Evolutionary conservation across 1,140 invertebrate species (phyloP).

Genomic region (Drosophila sulfurigaster): DNA sequence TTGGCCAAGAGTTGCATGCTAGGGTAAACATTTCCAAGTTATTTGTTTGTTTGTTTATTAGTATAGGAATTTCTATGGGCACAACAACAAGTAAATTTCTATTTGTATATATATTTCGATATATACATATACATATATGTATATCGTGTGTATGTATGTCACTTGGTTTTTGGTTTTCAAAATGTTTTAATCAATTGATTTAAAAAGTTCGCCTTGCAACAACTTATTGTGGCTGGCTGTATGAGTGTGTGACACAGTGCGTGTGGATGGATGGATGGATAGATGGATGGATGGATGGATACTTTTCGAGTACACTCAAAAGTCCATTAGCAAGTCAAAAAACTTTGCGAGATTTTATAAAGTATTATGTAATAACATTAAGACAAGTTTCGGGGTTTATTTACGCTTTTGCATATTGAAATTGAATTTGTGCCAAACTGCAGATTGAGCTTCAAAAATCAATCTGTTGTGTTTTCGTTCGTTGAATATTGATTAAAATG

Average conservation of each 20-base stretch:
- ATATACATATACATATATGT: not conserved
- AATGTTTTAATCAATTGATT: slow-evolving; percentile 25
- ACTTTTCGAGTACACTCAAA: not conserved
- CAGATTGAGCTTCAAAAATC: slow-evolving; percentile 16
- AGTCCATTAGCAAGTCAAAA: slow-evolving; percentile 16
- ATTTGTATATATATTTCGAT: not conserved
- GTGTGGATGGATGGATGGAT: not conserved
- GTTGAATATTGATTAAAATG: slow-evolving; percentile 18
- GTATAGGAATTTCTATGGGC: not conserved
- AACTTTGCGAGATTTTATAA: slow-evolving; percentile 13
- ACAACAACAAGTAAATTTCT: not conserved
- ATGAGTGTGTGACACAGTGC: not conserved
- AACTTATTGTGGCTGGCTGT: slow-evolving; percentile 1
- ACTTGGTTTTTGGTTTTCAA: not conserved
- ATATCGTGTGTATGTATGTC: slow-evolving; percentile 9
- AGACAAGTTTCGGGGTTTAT: not conserved
- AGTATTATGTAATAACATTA: slow-evolving; percentile 8
- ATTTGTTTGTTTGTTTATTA: slow-evolving; percentile 4
- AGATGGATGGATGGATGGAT: too few relatives aligned
- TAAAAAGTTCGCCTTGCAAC: slow-evolving; percentile 8
- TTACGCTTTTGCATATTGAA: not conserved
- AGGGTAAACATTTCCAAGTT: not conserved
- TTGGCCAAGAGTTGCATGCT: slow-evolving; percentile 1
- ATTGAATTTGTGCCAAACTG: not conserved
- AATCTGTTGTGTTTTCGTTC: not conserved